Evolutionary conservation across 2,797 vertebrate genomes (phyloP).

Genomic region (Muscicapa comitata): DNA sequence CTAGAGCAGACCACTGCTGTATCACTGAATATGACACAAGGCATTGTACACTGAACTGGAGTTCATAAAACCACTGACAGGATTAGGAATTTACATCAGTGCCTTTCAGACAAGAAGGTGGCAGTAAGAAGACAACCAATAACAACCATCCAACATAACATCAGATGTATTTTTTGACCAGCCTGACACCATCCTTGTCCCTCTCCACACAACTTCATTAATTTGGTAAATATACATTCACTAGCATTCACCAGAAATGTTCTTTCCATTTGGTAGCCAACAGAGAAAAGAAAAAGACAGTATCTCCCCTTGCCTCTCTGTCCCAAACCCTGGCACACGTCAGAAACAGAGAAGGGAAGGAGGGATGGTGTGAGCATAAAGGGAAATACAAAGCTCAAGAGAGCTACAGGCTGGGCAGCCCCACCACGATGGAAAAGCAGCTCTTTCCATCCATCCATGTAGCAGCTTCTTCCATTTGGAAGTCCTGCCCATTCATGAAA

Average conservation of each 20-base stretch:
- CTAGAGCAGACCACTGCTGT: neutral
- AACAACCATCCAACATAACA: neutral
- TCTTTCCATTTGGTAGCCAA: neutral
- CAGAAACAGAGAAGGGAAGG: neutral
- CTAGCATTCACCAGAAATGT: neutral
- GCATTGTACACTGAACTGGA: neutral
- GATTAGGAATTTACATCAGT: neutral
- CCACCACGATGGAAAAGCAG: neutral
- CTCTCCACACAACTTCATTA: neutral
- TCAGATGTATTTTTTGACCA: neutral
- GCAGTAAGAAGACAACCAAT: neutral
- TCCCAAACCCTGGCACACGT: rapidly evolving
- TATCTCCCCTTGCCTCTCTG: neutral
- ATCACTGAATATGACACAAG: neutral
- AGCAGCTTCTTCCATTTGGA: neutral
- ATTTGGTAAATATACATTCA: neutral
- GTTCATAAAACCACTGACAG: neutral
- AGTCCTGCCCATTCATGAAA: neutral
- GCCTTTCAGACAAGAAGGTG: neutral
- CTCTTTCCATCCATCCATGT: neutral
- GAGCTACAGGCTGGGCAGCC: neutral
- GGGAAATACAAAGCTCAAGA: neutral
- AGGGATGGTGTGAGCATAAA: neutral
- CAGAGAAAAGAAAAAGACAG: neutral
- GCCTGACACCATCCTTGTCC: neutral